A percentile compares a stretch with the other conserved stretches of the same genome.
These are phyloP conservation scores for Drosophila subsilvestris DNA, from an alignment of 2,888 invertebrate species.

Conservation along the genomic window DNA sequence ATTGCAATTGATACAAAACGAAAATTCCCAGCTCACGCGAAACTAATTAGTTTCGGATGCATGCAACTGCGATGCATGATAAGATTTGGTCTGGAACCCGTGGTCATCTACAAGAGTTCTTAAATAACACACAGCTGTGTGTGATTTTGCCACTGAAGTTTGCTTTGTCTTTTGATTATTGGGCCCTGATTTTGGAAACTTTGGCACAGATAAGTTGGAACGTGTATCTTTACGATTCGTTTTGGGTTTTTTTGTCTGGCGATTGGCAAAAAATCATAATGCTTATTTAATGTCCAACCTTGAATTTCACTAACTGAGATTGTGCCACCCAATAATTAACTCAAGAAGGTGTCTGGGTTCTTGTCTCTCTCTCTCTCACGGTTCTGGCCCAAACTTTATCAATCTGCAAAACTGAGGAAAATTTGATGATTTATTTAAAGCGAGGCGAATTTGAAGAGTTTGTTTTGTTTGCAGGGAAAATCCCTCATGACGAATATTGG, in stretches of 20 bases:
- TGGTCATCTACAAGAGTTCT: constrained; percentile 2
- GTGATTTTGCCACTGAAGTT: neutral
- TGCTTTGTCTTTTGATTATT: constrained; percentile 21
- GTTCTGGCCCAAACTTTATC: neutral
- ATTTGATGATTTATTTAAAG: neutral
- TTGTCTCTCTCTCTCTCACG: constrained; percentile 2
- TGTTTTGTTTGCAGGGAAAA: neutral
- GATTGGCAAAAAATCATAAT: constrained; percentile 10
- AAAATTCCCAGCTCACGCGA: constrained; percentile 9
- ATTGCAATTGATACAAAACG: constrained; percentile 1
- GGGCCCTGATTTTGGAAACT: neutral
- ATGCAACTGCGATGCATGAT: constrained; percentile 9
- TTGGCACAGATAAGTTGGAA: constrained; percentile 1
- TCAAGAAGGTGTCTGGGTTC: constrained; percentile 22
- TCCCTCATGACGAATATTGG: no score
- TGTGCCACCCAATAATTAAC: constrained; percentile 22
- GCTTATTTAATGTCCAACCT: constrained; percentile 38
- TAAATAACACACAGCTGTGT: constrained; percentile 1
- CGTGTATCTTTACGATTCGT: neutral
- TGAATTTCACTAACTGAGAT: constrained; percentile 7
- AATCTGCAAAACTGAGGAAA: neutral
- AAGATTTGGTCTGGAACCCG: constrained; percentile 9
- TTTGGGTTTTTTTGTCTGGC: neutral
- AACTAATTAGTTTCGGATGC: neutral
- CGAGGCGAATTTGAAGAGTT: neutral